Conservation (phyloP, 2,888 invertebrate species). For the Patella caerulea region DNA sequence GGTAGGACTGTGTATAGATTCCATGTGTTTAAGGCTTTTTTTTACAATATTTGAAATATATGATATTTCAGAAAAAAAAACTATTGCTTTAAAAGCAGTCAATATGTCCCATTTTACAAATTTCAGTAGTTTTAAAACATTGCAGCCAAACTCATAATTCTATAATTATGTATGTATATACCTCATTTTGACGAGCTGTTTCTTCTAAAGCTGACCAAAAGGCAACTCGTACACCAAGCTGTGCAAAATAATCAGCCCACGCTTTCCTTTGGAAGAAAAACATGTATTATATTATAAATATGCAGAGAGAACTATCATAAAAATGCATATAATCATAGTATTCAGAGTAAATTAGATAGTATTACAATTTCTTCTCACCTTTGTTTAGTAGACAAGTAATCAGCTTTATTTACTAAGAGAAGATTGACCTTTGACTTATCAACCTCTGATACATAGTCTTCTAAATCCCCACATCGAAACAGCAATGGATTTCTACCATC, state of each 20-base stretch:
- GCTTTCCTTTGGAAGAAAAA: slow-evolving; percentile 69
- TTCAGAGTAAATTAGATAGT: slow-evolving; percentile 13
- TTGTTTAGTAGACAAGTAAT: slow-evolving; percentile 86
- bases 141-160: background rate
- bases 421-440: slow-evolving; percentile 82
- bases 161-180: slow-evolving; percentile 5
- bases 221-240: slow-evolving; percentile 80
- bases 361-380: slow-evolving; percentile 71
- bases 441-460: slow-evolving; percentile 86
- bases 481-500: slow-evolving; percentile 96
- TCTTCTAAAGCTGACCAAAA: slow-evolving; percentile 89
- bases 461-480: slow-evolving; percentile 93
- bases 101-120: background rate
- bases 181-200: slow-evolving; percentile 49
- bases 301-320: background rate
- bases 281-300: background rate
- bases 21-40: too few species aligned
- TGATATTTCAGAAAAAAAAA: too few species aligned
- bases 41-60: too few species aligned
- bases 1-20: too few species aligned
- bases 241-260: slow-evolving; percentile 90
- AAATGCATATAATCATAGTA: background rate
- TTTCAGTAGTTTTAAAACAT: background rate
- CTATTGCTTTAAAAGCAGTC: too few species aligned
- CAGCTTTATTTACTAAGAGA: slow-evolving; percentile 95